Conservation (phyloP, 92 coral and sea anemone genomes). For the Palythoa heliodiscus region DNA sequence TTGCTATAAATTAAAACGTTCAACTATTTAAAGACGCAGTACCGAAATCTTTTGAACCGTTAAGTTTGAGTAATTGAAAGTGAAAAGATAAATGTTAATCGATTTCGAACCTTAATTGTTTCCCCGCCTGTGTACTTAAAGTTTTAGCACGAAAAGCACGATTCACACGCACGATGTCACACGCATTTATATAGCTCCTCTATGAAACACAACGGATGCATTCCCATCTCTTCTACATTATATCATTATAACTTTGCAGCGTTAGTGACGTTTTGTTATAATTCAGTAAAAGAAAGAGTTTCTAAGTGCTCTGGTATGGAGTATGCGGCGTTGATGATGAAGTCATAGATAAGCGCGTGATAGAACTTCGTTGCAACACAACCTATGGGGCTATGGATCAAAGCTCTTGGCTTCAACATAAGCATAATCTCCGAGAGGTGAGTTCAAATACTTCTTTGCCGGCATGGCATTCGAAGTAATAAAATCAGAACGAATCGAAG, state of each 20-base stretch:
- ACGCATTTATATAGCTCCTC: background rate
- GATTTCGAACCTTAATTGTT: constrained; percentile 22
- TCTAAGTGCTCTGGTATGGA: background rate
- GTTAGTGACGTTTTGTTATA: background rate
- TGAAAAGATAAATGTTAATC: constrained; percentile 10
- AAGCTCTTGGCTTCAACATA: constrained; percentile 14
- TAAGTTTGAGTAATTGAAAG: background rate
- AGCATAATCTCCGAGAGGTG: constrained; percentile 8
- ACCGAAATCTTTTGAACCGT: constrained; percentile 10
- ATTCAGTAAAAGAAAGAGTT: too few species aligned
- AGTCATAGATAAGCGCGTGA: too few species aligned
- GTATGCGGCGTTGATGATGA: background rate
- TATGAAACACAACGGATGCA: background rate
- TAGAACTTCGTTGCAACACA: background rate
- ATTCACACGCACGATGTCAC: background rate
- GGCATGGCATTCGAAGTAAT: background rate
- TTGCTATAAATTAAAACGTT: background rate
- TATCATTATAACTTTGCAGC: background rate
- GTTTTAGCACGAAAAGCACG: background rate
- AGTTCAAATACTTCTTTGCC: background rate
- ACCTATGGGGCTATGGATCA: constrained; percentile 28
- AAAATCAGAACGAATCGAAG: background rate
- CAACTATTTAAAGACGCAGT: background rate
- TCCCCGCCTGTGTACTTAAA: constrained; percentile 17
- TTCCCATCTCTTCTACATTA: background rate